phyloP scores from a whole-genome alignment of 2,797 vertebrate genomes.

The Distichodus sexfasciatus region DNA sequence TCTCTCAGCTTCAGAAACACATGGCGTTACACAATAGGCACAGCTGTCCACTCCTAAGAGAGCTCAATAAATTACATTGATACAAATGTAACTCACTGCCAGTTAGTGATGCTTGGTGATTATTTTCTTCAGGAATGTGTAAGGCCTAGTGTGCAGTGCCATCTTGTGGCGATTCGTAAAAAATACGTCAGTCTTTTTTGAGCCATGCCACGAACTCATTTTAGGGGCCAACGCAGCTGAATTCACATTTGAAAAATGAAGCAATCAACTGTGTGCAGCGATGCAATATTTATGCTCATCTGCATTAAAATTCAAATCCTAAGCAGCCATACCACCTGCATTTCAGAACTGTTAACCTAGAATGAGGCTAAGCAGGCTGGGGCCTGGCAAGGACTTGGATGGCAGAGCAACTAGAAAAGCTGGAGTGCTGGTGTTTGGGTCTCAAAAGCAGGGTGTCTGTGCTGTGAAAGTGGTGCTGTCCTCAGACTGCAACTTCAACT shows the following conservation, averaged over 20 bases:
- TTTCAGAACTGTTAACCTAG: no score
- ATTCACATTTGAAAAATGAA: not conserved
- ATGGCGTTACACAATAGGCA: slow-evolving; percentile 39
- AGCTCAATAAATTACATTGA: slow-evolving; percentile 44
- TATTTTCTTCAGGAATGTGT: not conserved
- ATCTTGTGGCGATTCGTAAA: slow-evolving; percentile 38
- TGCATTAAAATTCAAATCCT: not conserved
- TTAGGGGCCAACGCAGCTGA: not conserved
- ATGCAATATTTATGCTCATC: not conserved
- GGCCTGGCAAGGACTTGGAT: no score
- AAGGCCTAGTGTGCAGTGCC: slow-evolving; percentile 44
- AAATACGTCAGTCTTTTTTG: slow-evolving; percentile 28
- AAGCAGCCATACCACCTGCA: not conserved
- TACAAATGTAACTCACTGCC: slow-evolving; percentile 40
- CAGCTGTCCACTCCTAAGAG: slow-evolving; percentile 43
- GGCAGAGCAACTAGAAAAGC: no score
- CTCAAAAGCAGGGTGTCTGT: no score
- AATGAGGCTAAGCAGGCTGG: no score
- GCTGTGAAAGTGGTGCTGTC: no score
- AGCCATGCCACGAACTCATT: not conserved
- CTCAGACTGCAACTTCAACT: no score
- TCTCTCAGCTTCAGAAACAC: slow-evolving; percentile 47
- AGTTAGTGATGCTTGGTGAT: not conserved
- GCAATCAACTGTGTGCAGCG: not conserved
- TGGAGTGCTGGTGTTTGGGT: no score